Base-by-base conservation (phyloP, 2,888 invertebrate species). In the Tanypteryx hageni region DNA sequence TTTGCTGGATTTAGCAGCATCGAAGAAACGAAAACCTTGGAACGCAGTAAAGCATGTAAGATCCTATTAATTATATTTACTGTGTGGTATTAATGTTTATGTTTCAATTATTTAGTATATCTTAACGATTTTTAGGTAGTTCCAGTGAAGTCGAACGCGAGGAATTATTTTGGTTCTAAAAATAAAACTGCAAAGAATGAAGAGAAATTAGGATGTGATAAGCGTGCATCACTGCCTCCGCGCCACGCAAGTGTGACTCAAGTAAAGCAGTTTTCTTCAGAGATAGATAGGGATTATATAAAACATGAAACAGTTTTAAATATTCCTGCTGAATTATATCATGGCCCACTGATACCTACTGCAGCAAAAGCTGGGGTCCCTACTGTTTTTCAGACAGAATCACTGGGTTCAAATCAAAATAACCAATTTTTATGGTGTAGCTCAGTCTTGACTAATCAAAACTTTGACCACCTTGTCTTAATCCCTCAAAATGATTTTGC, bases 21-120 rank as follows among this genome's bases (percentile, higher is more conserved):
- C 0, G 76, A 76, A 76, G 76, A 76, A 76, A 27, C 22, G 8
- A 27, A 76, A 76, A 76, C 22, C 76, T 76, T 89, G 89, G 89
- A 64, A 44, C 89, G 89, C 44, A 89, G 8, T 7, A 22, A 76
- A 76, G 22, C 22, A 76, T 27, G 76, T 76, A 76, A 76, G 76
- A 27, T 27, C 11, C 18, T 76, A 27, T 27, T 27, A 22, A 27
- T 76, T 1, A 3, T 44, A 3, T 44, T 44, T 27, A 27, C 27
- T 27, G 27, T 7, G 3, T 76, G 76, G 68, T n/a, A 27, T 68
- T 22, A 8, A 76, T 13, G 0, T 27, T 76, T 76, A 10, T 22
- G 27, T 76, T 22, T 76, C 27, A n/a, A 4, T 27, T 76, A n/a
- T 13, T 76, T 76, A 76, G 8, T 11, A 4, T 27, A 22, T 76